A percentile compares a stretch with the other conserved stretches of the same genome.
Evolutionary conservation across 2,888 invertebrate species (phyloP).

Genomic region (Pseudanteris insignis): DNA sequence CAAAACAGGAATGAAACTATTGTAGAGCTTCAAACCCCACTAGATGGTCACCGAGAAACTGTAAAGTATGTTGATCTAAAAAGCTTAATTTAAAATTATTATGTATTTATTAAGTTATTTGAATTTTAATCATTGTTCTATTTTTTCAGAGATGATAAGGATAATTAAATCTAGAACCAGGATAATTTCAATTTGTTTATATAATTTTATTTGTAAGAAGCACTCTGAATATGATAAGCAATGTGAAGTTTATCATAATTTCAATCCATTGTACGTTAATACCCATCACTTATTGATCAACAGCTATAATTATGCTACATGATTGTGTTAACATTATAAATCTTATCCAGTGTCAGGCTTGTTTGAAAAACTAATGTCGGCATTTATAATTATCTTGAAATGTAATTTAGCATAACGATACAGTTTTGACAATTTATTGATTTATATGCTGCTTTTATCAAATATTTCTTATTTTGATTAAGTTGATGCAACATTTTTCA

Average conservation of each 20-base stretch:
- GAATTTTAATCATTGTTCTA: slow-evolving; percentile 21
- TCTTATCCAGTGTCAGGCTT: no score
- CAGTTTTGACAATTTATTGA: no score
- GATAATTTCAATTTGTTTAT: slow-evolving; percentile 50
- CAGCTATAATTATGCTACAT: not conserved
- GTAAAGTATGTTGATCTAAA: slow-evolving; percentile 53
- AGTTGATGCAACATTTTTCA: no score
- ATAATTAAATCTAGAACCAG: slow-evolving; percentile 58
- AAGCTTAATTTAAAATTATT: not conserved
- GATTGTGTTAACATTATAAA: not conserved
- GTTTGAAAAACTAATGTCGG: no score
- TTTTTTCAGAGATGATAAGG: slow-evolving; percentile 58
- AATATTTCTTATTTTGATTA: no score
- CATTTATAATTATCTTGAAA: no score
- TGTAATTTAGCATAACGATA: no score
- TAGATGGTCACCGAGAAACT: slow-evolving; percentile 57
- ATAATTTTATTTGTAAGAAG: slow-evolving; percentile 26
- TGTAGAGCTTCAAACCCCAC: slow-evolving; percentile 67
- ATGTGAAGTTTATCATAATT: no score
- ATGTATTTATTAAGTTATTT: not conserved
- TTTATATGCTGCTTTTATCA: no score
- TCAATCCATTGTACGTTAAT: no score
- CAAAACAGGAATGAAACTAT: slow-evolving; percentile 68
- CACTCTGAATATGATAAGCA: slow-evolving; percentile 29
- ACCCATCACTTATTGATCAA: no score